Evolutionary conservation across 2,113 vertebrate genomes (phyloP).

Genomic region (Pseudopodoces humilis): DNA sequence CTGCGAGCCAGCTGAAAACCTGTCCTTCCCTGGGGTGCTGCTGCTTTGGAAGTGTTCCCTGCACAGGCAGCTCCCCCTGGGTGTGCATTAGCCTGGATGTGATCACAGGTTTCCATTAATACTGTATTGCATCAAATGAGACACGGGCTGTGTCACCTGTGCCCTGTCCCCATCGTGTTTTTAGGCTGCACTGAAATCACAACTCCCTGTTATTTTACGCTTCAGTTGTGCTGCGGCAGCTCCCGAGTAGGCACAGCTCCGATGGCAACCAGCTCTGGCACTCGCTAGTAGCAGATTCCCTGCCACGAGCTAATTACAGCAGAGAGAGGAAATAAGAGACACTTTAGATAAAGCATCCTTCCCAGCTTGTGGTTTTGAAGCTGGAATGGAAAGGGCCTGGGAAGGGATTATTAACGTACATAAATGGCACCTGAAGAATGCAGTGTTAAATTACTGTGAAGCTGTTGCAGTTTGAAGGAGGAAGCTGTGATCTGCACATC

Average conservation of each 20-base stretch:
- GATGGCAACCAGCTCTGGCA: background rate
- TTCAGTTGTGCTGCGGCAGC: background rate
- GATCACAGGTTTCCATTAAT: background rate
- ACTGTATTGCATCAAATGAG: background rate
- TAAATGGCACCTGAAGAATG: conserved; percentile 60
- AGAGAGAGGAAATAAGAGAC: conserved; percentile 30
- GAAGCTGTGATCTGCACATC: conserved; percentile 54
- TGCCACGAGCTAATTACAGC: conserved; percentile 49
- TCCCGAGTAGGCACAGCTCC: background rate
- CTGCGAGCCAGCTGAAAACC: background rate
- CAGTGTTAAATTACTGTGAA: conserved; percentile 24
- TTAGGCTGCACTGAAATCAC: background rate
- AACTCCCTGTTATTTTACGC: background rate
- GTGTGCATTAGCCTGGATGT: background rate
- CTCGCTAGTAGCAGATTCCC: conserved; percentile 2
- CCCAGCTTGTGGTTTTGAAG: conserved; percentile 39
- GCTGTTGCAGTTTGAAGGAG: conserved; percentile 29
- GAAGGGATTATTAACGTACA: conserved; percentile 25
- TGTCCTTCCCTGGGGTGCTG: background rate
- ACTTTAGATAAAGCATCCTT: conserved; percentile 37
- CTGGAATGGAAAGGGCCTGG: conserved; percentile 47
- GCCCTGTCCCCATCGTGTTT: background rate
- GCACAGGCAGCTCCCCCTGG: background rate
- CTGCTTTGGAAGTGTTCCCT: background rate
- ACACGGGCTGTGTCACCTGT: background rate